Evolutionary conservation across 2,797 vertebrate species (phyloP).

Genomic region (Toxotes lorentzi): DNA sequence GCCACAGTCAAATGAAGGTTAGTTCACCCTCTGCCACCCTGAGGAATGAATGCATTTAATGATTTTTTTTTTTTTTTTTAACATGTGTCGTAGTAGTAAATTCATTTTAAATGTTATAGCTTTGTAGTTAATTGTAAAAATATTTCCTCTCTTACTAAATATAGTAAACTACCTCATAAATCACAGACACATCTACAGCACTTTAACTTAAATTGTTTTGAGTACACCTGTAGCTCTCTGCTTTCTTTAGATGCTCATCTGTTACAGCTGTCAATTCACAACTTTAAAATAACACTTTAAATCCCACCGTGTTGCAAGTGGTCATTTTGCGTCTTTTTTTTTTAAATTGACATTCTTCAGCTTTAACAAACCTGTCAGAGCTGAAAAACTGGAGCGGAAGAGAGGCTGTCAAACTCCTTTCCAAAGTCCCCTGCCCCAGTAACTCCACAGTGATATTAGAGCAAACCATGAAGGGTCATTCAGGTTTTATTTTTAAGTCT

Average conservation of each 20-base stretch:
- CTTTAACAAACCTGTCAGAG: no score
- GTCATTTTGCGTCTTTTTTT: background rate
- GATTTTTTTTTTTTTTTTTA: background rate
- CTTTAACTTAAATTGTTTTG: background rate
- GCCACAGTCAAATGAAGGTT: conserved; percentile 88
- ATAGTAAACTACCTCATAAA: background rate
- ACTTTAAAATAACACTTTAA: background rate
- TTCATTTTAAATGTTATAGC: background rate
- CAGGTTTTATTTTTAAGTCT: background rate
- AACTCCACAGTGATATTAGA: no score
- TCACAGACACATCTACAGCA: background rate
- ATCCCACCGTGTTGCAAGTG: background rate
- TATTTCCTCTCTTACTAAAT: background rate
- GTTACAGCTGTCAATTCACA: background rate
- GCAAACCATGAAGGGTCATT: no score
- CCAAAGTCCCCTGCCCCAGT: no score
- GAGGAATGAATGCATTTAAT: background rate
- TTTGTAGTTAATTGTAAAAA: background rate
- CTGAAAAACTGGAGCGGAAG: no score
- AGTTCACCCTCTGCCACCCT: background rate
- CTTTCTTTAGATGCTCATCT: background rate
- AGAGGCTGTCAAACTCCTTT: no score
- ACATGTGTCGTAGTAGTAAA: background rate
- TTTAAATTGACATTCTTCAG: no score
- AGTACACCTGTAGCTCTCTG: background rate